A percentile compares a stretch with the other conserved stretches of the same genome.
phyloP scores from a whole-genome alignment of 2,888 invertebrate genomes.

The Diloba caeruleocephala region DNA sequence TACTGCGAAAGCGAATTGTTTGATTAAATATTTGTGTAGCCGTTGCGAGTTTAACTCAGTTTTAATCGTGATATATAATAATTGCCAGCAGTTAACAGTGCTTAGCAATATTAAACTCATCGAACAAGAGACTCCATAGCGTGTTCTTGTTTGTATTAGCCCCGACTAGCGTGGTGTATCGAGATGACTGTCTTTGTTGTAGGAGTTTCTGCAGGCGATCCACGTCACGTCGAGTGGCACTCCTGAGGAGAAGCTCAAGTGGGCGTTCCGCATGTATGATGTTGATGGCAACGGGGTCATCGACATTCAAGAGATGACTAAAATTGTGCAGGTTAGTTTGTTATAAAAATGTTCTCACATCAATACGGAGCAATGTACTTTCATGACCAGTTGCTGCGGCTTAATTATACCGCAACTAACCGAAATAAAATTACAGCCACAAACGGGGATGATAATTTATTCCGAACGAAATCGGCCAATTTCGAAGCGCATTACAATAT shows the following conservation, averaged over 20 bases:
- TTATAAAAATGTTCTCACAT: constrained; percentile 8
- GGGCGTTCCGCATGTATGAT: constrained; percentile 99
- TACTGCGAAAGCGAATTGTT: constrained; percentile 36
- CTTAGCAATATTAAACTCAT: constrained; percentile 35
- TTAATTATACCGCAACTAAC: constrained; percentile 10
- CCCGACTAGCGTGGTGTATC: constrained; percentile 48
- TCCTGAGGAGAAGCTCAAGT: constrained; percentile 99
- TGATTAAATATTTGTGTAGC: constrained; percentile 11
- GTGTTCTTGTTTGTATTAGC: constrained; percentile 46
- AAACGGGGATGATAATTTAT: constrained; percentile 3
- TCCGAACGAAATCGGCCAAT: too few relatives aligned
- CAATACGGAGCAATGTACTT: constrained; percentile 23
- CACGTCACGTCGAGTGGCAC: constrained; percentile 99
- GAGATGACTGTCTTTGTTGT: constrained; percentile 80
- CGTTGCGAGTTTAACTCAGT: constrained; percentile 20
- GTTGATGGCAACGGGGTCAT: constrained; percentile 99
- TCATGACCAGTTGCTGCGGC: constrained; percentile 1
- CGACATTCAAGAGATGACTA: constrained; percentile 99
- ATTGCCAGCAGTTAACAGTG: constrained; percentile 30
- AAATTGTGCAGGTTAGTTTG: constrained; percentile 97
- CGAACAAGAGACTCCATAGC: constrained; percentile 46
- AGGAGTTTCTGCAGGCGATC: constrained; percentile 99
- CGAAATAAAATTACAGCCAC: background rate
- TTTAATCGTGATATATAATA: constrained; percentile 27
- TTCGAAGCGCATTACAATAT: constrained; percentile 5